Conservation (phyloP, 2,888 invertebrate species). For the Plagodis dolabraria region DNA sequence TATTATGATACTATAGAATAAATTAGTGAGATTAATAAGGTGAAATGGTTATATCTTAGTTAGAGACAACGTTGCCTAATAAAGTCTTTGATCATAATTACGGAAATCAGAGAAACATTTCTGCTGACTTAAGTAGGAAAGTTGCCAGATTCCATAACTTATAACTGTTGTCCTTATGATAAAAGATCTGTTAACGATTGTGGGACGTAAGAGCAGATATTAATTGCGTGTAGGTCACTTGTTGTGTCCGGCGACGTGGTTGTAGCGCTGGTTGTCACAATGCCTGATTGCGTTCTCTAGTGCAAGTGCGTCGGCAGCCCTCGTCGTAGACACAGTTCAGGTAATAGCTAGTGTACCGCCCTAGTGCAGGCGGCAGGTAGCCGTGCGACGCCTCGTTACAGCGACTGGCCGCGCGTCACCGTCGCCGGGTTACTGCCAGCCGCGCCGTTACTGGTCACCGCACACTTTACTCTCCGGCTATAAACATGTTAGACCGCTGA, state of each 20-base stretch:
- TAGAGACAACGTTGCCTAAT: conserved; percentile 3
- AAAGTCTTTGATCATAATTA: conserved; percentile 11
- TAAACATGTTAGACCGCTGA: conserved; percentile 3
- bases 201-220: neutral
- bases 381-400: conserved; percentile 5
- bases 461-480: neutral
- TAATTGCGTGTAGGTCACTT: conserved; percentile 6
- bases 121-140: conserved; percentile 18
- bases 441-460: no score
- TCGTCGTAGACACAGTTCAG: no score
- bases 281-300: neutral
- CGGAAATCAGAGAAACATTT: conserved; percentile 14
- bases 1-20: no score
- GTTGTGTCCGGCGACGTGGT: neutral
- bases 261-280: neutral
- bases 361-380: neutral
- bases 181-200: conserved; percentile 6
- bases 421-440: neutral
- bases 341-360: no score
- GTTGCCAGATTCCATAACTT: conserved; percentile 19
- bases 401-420: neutral
- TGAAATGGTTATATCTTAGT: neutral
- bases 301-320: neutral
- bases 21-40: conserved; percentile 5
- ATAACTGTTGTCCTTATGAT: neutral